These are phyloP conservation scores for Aproaerema taeniolella DNA, from an alignment of 2,888 invertebrate genomes.

Conservation along the genomic window DNA sequence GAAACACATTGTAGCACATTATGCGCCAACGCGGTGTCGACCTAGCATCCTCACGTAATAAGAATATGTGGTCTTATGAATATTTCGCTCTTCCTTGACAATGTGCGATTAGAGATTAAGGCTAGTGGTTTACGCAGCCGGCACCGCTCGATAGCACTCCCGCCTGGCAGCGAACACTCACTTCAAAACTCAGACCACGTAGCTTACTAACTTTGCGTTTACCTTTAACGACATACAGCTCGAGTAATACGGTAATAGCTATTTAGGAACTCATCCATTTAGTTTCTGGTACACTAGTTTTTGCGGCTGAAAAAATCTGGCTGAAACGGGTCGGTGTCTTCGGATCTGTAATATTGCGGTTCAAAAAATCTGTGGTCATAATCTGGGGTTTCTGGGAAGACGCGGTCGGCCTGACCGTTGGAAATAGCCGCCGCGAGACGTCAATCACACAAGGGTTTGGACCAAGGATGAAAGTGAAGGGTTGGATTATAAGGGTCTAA, in stretches of 20 bases:
- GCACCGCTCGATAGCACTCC: constrained; percentile 2
- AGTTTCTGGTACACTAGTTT: not conserved
- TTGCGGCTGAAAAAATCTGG: no score
- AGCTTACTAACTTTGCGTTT: constrained; percentile 33
- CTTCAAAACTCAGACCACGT: constrained; percentile 25
- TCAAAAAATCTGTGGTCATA: constrained; percentile 38
- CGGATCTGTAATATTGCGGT: constrained; percentile 17
- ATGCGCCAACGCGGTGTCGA: constrained; percentile 56
- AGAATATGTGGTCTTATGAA: constrained; percentile 62
- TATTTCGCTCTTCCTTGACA: constrained; percentile 49
- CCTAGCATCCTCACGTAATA: constrained; percentile 58
- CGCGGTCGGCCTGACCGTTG: constrained; percentile 33
- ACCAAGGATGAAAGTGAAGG: constrained; percentile 56
- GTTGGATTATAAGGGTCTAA: constrained; percentile 72
- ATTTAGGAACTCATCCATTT: constrained; percentile 4
- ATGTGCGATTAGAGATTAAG: constrained; percentile 44
- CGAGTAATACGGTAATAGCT: constrained; percentile 2
- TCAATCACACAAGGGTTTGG: constrained; percentile 61
- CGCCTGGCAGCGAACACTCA: not conserved
- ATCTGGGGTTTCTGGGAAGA: constrained; percentile 37
- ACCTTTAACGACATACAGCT: constrained; percentile 11
- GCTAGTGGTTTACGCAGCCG: constrained; percentile 23
- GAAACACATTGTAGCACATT: constrained; percentile 70
- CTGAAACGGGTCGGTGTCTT: no score
- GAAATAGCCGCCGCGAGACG: constrained; percentile 58